Conservation (phyloP, 2,888 invertebrate species). For the Chironomus riparius region DNA sequence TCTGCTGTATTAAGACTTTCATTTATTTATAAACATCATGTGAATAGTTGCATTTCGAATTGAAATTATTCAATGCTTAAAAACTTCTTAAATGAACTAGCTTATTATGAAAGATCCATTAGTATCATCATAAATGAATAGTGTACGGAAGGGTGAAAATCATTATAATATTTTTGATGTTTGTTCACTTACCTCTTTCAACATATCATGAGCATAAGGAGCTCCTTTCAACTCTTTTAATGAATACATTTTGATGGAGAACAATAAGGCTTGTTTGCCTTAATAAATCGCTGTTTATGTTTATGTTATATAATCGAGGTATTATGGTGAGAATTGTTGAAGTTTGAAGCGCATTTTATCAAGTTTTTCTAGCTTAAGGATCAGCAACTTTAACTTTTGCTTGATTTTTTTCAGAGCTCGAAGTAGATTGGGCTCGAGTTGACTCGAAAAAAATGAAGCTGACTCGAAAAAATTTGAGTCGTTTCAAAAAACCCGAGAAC, state of each 20-base stretch:
- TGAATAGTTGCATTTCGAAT: not conserved
- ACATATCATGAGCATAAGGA: not conserved
- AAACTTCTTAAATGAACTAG: not conserved
- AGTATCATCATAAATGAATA: too few species aligned
- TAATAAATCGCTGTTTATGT: constrained; percentile 8
- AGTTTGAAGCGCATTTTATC: too few species aligned
- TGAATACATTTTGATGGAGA: not conserved
- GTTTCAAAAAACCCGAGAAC: too few species aligned
- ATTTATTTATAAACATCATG: not conserved
- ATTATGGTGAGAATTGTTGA: too few species aligned
- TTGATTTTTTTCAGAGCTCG: too few species aligned
- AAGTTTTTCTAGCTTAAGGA: too few species aligned
- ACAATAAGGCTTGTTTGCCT: not conserved
- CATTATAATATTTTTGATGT: not conserved
- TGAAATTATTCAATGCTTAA: not conserved
- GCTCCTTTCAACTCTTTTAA: too few species aligned
- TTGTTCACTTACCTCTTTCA: not conserved
- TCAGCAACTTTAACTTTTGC: too few species aligned
- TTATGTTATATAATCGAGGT: not conserved
- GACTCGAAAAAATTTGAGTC: too few species aligned
- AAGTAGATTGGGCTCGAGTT: too few species aligned
- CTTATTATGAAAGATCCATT: not conserved
- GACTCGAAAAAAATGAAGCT: too few species aligned
- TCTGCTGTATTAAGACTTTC: not conserved
- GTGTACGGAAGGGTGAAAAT: not conserved